A percentile compares a stretch with the other conserved stretches of the same genome.
Conservation (phyloP, 1,140 invertebrate genomes). For the Acyrthosiphon pisum region DNA sequence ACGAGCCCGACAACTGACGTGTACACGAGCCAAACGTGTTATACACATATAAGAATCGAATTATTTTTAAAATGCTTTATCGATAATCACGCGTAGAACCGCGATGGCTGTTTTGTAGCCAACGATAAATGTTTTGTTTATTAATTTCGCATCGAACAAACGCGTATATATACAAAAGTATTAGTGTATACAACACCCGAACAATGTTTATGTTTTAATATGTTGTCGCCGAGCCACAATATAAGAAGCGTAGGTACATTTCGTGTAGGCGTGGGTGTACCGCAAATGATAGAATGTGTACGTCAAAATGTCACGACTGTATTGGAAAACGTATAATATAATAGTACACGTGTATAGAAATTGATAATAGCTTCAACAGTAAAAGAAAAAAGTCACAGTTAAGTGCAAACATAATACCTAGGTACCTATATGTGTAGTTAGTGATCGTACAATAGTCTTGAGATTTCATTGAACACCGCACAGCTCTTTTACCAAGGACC, state of each 20-base stretch:
- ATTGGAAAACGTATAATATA: slow-evolving; percentile 9
- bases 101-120: not conserved
- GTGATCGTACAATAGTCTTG: not conserved
- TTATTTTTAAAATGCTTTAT: not conserved
- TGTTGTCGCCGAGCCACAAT: not conserved
- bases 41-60: not conserved
- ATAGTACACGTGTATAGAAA: not conserved
- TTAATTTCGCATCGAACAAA: not conserved
- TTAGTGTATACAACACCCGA: not conserved
- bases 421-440: no score
- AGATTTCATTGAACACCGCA: not conserved
- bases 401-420: not conserved
- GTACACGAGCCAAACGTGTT: not conserved
- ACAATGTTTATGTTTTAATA: not conserved
- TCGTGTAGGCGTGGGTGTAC: not conserved
- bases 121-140: not conserved
- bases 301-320: slow-evolving; percentile 26
- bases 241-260: not conserved
- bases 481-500: not conserved
- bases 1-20: not conserved
- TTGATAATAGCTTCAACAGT: not conserved
- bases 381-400: not conserved
- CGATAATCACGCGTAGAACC: not conserved
- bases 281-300: not conserved
- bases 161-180: not conserved